phyloP scores from a whole-genome alignment of 2,797 vertebrate genomes.

The Malacoraja senta region DNA sequence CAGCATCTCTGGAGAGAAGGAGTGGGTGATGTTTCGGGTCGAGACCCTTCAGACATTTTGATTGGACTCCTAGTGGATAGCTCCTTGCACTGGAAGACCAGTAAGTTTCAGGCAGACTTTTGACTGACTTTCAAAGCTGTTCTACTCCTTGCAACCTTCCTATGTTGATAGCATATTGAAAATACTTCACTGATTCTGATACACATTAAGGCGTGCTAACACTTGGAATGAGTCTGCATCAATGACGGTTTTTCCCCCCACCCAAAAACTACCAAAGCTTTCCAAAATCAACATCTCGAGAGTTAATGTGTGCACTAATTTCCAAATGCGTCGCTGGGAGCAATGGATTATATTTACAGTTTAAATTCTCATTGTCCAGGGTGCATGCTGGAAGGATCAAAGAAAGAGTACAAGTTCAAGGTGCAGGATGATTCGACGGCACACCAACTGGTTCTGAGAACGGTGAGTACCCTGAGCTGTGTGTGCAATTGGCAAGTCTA shows the following conservation, averaged over 20 bases:
- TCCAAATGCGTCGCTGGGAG: not conserved
- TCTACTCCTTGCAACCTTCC: not conserved
- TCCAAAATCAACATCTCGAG: not conserved
- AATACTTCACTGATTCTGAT: not conserved
- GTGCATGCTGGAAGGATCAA: not conserved
- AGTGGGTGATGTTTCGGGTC: too few relatives aligned
- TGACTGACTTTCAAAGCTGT: too few relatives aligned
- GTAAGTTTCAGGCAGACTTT: too few relatives aligned
- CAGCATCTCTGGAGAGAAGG: too few relatives aligned
- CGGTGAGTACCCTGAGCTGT: not conserved
- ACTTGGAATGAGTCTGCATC: not conserved
- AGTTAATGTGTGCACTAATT: not conserved
- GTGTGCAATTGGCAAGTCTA: not conserved
- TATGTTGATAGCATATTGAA: not conserved
- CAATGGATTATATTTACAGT: too few relatives aligned
- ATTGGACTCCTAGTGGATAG: too few relatives aligned
- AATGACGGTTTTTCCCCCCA: not conserved
- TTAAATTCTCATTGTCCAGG: not conserved
- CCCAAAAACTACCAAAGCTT: not conserved
- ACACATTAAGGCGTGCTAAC: not conserved
- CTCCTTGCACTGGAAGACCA: too few relatives aligned
- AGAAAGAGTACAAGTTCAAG: slow-evolving; percentile 29
- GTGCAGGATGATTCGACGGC: not conserved
- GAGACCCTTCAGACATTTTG: too few relatives aligned
- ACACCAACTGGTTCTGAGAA: slow-evolving; percentile 17